phyloP scores from a whole-genome alignment of 2,113 vertebrate genomes.

The Chelonoidis abingdonii region DNA sequence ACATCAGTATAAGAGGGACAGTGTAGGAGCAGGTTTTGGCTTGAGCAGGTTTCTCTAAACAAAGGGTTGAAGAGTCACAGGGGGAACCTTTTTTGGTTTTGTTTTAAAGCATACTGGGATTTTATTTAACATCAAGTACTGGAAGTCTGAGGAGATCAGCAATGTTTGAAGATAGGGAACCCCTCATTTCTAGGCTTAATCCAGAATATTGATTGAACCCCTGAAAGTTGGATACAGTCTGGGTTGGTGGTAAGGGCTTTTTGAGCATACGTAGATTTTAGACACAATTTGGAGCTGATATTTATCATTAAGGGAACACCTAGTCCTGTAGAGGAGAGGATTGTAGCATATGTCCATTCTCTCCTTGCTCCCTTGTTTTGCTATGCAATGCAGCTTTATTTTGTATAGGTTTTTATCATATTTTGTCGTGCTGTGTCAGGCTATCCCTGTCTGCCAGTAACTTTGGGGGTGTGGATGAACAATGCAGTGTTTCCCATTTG shows the following conservation, averaged over 20 bases:
- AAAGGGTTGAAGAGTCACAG: neutral
- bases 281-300: neutral
- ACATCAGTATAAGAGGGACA: neutral
- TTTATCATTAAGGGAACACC: neutral
- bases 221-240: too few relatives aligned
- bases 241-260: neutral
- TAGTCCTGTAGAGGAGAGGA: neutral
- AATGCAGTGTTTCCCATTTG: neutral
- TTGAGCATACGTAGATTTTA: neutral
- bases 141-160: neutral
- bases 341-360: neutral
- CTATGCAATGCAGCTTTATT: neutral
- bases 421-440: neutral
- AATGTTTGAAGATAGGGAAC: neutral
- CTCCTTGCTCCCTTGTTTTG: neutral
- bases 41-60: neutral
- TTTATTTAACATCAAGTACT: neutral
- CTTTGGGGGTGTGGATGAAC: neutral
- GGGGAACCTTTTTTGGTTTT: neutral
- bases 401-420: neutral
- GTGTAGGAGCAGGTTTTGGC: neutral
- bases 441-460: neutral
- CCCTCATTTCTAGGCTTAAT: neutral
- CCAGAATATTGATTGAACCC: neutral
- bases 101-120: neutral